Evolutionary conservation across 1,140 invertebrate genomes (phyloP).

Genomic region (Ceratina calcarata): DNA sequence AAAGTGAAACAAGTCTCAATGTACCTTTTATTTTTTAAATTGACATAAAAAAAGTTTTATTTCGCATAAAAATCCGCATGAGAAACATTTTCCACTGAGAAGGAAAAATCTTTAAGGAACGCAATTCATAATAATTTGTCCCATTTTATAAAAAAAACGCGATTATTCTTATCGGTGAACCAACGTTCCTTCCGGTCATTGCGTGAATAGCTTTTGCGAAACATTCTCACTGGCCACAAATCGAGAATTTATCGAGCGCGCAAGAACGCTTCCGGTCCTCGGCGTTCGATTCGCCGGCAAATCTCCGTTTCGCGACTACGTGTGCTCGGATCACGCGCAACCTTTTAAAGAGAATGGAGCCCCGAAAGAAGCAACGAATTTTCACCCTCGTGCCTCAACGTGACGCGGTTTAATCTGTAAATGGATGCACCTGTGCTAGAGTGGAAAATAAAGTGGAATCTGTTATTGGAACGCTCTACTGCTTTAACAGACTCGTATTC

Average conservation of each 20-base stretch:
- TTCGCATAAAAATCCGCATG: no score
- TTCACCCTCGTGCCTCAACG: background rate
- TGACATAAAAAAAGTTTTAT: no score
- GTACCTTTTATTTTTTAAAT: no score
- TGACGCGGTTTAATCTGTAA: slow-evolving; percentile 25
- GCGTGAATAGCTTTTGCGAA: background rate
- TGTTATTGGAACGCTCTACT: slow-evolving; percentile 16
- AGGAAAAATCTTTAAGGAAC: no score
- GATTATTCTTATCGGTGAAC: background rate
- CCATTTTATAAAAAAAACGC: background rate
- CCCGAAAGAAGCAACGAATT: background rate
- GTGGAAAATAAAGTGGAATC: slow-evolving; percentile 30
- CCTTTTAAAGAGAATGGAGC: slow-evolving; percentile 34
- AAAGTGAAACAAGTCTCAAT: no score
- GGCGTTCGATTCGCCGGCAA: background rate
- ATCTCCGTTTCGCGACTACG: slow-evolving; percentile 2
- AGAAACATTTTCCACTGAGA: no score
- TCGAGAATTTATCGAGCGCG: slow-evolving; percentile 49
- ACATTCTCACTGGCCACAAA: background rate
- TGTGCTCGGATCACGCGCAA: background rate
- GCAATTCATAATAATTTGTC: no score
- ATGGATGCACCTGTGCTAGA: slow-evolving; percentile 14
- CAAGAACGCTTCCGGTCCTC: background rate
- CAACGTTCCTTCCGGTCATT: background rate
- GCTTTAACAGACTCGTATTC: slow-evolving; percentile 8